Evolutionary conservation across 1,140 invertebrate genomes (phyloP).

Genomic region (Drosophila willistoni): DNA sequence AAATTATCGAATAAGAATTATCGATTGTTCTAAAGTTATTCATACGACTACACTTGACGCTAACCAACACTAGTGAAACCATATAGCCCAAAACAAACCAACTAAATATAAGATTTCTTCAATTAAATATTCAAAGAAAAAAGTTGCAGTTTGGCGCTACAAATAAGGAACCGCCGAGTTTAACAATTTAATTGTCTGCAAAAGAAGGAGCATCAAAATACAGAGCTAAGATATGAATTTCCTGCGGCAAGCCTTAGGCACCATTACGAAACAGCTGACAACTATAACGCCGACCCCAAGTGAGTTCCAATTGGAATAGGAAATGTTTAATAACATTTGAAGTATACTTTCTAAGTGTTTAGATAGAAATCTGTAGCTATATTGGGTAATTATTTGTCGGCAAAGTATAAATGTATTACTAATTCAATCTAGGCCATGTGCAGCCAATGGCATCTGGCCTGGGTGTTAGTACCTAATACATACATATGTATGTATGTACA

Average conservation of each 20-base stretch:
- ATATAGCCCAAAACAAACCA: not conserved
- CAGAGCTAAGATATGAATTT: conserved; percentile 68
- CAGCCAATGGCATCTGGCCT: too few relatives aligned
- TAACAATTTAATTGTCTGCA: not conserved
- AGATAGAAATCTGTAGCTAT: not conserved
- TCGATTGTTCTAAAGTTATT: not conserved
- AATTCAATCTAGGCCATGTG: too few relatives aligned
- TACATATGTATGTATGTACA: too few relatives aligned
- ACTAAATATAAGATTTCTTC: not conserved
- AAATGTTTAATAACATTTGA: not conserved
- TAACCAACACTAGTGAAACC: not conserved
- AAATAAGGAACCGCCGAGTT: not conserved
- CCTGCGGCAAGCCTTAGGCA: conserved; percentile 73
- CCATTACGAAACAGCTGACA: conserved; percentile 81
- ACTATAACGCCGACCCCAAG: conserved; percentile 64
- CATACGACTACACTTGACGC: not conserved
- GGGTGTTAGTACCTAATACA: too few relatives aligned
- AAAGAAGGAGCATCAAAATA: not conserved
- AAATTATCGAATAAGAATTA: not conserved
- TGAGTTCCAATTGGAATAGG: conserved; percentile 36
- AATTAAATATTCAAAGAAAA: not conserved
- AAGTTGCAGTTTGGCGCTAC: not conserved
- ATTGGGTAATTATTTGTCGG: too few relatives aligned
- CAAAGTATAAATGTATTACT: too few relatives aligned
- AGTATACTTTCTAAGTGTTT: not conserved